Conservation (phyloP, 1,140 invertebrate genomes). For the Drosophila mauritiana region DNA sequence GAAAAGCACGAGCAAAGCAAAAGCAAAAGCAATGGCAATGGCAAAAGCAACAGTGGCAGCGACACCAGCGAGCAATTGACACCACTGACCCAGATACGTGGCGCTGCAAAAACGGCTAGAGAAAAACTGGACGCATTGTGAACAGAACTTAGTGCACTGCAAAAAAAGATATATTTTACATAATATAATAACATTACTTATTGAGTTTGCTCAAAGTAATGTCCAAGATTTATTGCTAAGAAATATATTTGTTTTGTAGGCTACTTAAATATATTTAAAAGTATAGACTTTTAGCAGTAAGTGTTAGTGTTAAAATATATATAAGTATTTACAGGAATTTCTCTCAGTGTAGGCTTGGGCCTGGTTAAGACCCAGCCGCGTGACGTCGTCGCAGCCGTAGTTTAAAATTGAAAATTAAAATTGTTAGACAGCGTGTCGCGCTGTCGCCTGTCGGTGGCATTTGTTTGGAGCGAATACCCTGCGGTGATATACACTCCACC, state of each 20-base stretch:
- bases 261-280: too few relatives aligned
- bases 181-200: too few relatives aligned
- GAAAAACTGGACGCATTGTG: slow-evolving; percentile 60
- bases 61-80: slow-evolving; percentile 63
- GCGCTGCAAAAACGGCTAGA: slow-evolving; percentile 32
- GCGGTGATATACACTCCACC: slow-evolving; percentile 49
- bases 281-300: too few relatives aligned
- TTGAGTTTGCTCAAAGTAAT: too few relatives aligned
- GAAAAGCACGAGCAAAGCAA: slow-evolving; percentile 27
- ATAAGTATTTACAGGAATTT: not conserved
- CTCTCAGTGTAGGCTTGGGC: slow-evolving; percentile 14
- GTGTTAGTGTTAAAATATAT: too few relatives aligned
- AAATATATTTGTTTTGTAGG: too few relatives aligned
- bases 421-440: slow-evolving; percentile 81
- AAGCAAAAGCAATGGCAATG: slow-evolving; percentile 22
- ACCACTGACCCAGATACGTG: slow-evolving; percentile 75
- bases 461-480: slow-evolving; percentile 70
- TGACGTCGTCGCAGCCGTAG: slow-evolving; percentile 55
- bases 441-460: slow-evolving; percentile 73
- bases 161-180: too few relatives aligned
- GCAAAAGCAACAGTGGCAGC: slow-evolving; percentile 37
- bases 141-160: slow-evolving; percentile 1
- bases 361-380: slow-evolving; percentile 53
- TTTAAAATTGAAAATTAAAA: slow-evolving; percentile 80
- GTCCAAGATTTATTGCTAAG: too few relatives aligned